Base-by-base conservation (phyloP, 2,797 vertebrate genomes). In the Falco biarmicus region DNA sequence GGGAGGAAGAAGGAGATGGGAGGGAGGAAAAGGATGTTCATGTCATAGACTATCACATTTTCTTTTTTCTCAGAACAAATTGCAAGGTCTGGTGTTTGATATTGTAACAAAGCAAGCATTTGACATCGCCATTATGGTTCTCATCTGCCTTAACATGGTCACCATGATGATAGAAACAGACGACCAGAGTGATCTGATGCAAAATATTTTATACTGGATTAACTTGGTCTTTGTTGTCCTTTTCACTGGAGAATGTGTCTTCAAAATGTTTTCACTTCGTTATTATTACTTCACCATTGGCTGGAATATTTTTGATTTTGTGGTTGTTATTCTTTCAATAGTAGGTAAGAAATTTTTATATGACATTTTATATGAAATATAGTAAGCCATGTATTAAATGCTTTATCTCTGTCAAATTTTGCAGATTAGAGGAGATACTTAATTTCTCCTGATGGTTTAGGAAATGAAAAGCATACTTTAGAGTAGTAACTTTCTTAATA, bases 221-320 rank as follows among this genome's bases (percentile, higher is more conserved):
- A 99, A 99, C 83, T 0, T 99, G 19, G 87, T 98, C 48, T 99
- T 99, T 94, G 98, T 99, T 85, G 89, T 98, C 66, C 94, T 99
- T 78, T 99, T 99, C 97, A 98, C 98, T 89, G 98, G 97, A 89
- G 99, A 99, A 97, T 99, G 98, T 97, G 86, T 99, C 78, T 94
- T 99, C 56, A 99, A 99, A 97, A 97, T 99, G 92, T 94, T 99
- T 71, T 98, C 99, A 2, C 99, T 99, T 51, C 98, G 99, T 39
- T 98, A 98, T 37, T 99, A 99, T 97, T 99, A 98, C 98, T 99
- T 99, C 97, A 99, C 98, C 54, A 89, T 98, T 75, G 99, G 99
- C 53, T 99, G 99, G 99, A 99, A 99, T 96, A 98, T 99, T 81
- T 99, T 99, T 98, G 99, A 99, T 97, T 99, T 99, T 97, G 98